Base-by-base conservation (phyloP, 2,888 invertebrate species). In the Polydrusus cervinus region DNA sequence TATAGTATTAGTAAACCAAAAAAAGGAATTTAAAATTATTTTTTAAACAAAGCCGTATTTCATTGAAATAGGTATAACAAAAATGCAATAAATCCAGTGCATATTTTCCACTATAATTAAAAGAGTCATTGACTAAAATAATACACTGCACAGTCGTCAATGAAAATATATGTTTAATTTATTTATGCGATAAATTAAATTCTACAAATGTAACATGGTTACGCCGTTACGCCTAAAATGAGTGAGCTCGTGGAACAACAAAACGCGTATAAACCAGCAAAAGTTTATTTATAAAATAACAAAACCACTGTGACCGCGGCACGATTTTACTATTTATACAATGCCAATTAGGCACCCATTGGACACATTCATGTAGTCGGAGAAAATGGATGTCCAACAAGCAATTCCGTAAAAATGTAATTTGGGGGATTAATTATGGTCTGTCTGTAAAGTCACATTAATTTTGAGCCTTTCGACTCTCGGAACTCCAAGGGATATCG, bases 341-440 rank as follows among this genome's bases (percentile, higher is more conserved):
- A 81, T 82, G 80, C 78, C 82, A 82, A 82, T 83, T 83, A 82
- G 82, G 82, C 81, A 82, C 80, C 80, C 79, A 80, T 78, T 77
- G 76, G 81, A 79, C 80, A 80, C 83, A 82, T 82, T 82, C 81
- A 83, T 43, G 64, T 62, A 30, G 45, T 45, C 34, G 57, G 14
- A 65, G 53, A 16, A 25, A 71, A 71, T 71, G 71, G 25, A 71
- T 71, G 71, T 65, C 65, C 65, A 47, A 51, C 64, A 64, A 62
- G 53, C 45, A 40, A 71, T 62, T 16, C 51, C 10, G 51, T 11
- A 51, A 71, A 64, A 64, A 53, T 43, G 45, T 38, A 51, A 1
- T 40, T 40, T 53, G 16, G 47, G 40, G 45, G 13, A 11, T 51
- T 51, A 14, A 49, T 49, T 49, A 49, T 16, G 6, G 49, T 16